Evolutionary conservation across 1,140 invertebrate species (phyloP).

Genomic region (Macrobrachium rosenbergii): DNA sequence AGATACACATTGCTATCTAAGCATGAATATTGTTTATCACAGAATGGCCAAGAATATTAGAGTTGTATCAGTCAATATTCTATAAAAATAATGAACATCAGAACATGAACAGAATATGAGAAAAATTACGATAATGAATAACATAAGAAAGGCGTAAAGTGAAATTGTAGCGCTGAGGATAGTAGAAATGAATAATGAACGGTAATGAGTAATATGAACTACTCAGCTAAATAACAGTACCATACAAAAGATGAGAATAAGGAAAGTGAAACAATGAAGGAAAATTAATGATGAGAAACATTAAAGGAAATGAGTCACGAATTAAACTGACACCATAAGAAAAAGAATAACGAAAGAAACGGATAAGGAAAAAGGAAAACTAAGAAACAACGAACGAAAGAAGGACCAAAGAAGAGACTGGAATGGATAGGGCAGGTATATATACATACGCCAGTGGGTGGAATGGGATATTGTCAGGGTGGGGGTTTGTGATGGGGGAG

Average conservation of each 20-base stretch:
- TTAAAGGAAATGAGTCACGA: neutral
- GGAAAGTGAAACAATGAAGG: neutral
- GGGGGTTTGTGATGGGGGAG: neutral
- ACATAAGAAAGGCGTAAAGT: too few relatives aligned
- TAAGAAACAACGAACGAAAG: neutral
- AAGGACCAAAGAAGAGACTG: neutral
- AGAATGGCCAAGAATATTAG: too few relatives aligned
- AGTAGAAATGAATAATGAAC: too few relatives aligned
- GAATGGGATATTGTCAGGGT: neutral
- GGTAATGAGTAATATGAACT: too few relatives aligned
- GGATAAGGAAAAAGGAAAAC: neutral
- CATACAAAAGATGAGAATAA: neutral
- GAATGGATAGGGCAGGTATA: neutral
- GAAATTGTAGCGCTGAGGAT: too few relatives aligned
- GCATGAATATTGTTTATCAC: too few relatives aligned
- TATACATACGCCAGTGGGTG: neutral
- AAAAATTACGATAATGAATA: too few relatives aligned
- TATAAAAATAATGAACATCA: too few relatives aligned
- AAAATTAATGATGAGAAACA: neutral
- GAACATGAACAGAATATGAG: too few relatives aligned
- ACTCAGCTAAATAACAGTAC: neutral
- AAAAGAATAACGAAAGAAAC: neutral
- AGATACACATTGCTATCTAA: too few relatives aligned
- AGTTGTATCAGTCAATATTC: too few relatives aligned
- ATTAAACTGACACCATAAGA: too few relatives aligned